Evolutionary conservation across 2,888 invertebrate species (phyloP).

Genomic region (Tuta absoluta): DNA sequence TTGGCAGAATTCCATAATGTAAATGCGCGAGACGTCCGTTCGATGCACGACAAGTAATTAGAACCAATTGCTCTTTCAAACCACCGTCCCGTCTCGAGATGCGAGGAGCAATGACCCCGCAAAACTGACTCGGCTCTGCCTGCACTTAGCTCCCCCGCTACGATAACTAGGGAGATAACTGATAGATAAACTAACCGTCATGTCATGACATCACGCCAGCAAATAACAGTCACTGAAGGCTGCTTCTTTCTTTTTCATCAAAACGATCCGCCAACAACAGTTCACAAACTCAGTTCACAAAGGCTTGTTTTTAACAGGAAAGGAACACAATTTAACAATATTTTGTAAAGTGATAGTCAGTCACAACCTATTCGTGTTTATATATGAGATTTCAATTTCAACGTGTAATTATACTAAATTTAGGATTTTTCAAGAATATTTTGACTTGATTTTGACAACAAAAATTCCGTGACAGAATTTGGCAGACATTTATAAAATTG

Average conservation of each 20-base stretch:
- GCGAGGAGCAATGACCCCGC: constrained; percentile 59
- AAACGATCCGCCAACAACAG: constrained; percentile 27
- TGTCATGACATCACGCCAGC: constrained; percentile 59
- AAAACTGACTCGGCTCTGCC: background rate
- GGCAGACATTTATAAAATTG: constrained; percentile 27
- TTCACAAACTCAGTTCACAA: background rate
- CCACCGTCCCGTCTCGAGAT: constrained; percentile 35
- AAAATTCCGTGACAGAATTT: constrained; percentile 30
- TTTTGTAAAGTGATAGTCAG: background rate
- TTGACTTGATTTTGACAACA: constrained; percentile 49
- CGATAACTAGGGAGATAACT: constrained; percentile 33
- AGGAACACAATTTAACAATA: background rate
- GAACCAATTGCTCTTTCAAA: constrained; percentile 55
- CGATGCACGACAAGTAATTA: constrained; percentile 54
- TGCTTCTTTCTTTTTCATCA: constrained; percentile 41
- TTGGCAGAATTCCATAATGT: constrained; percentile 70
- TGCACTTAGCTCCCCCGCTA: constrained; percentile 31
- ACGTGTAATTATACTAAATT: background rate
- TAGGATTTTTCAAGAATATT: constrained; percentile 37
- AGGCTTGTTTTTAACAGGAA: constrained; percentile 11
- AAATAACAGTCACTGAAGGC: constrained; percentile 40
- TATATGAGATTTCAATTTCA: constrained; percentile 27
- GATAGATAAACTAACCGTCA: constrained; percentile 59
- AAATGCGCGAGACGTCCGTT: constrained; percentile 34
- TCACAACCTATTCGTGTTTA: constrained; percentile 32